Percentiles rank a stretch among this genome's conserved stretches.
Evolutionary conservation across 2,888 invertebrate genomes (phyloP).

Genomic region (Cordilura impudica): DNA sequence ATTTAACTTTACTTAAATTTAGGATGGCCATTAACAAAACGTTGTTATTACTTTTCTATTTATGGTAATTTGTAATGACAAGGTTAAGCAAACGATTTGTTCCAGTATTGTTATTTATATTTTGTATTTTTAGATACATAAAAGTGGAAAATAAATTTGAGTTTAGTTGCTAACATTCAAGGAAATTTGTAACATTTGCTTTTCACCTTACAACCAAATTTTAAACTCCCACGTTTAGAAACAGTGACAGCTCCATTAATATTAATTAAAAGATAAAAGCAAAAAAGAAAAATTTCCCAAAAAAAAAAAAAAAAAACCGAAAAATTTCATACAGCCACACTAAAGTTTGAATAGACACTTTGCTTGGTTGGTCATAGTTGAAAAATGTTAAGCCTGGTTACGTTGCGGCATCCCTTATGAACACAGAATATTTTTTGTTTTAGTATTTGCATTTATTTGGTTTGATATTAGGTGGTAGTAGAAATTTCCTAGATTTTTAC

Average conservation of each 20-base stretch:
- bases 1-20: too few species aligned
- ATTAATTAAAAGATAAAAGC: constrained; percentile 28
- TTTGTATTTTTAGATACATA: background rate
- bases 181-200: constrained; percentile 20
- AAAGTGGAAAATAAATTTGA: constrained; percentile 32
- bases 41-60: background rate
- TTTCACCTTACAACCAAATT: background rate
- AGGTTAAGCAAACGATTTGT: constrained; percentile 48
- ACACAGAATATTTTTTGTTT: too few species aligned
- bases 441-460: too few species aligned
- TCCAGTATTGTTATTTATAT: constrained; percentile 8
- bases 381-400: background rate
- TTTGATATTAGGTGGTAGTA: too few species aligned
- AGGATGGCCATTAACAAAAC: too few species aligned
- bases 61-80: constrained; percentile 26
- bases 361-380: too few species aligned
- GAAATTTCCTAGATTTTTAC: too few species aligned
- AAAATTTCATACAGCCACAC: background rate
- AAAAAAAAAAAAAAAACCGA: background rate
- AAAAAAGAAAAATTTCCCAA: too few species aligned
- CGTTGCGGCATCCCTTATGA: too few species aligned
- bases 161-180: constrained; percentile 15
- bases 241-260: constrained; percentile 16
- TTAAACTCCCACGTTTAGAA: background rate
- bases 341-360: background rate